Percentiles rank a stretch among this genome's conserved stretches.
Evolutionary conservation across 2,113 vertebrate species (phyloP).

Genomic region (Bucco capensis): DNA sequence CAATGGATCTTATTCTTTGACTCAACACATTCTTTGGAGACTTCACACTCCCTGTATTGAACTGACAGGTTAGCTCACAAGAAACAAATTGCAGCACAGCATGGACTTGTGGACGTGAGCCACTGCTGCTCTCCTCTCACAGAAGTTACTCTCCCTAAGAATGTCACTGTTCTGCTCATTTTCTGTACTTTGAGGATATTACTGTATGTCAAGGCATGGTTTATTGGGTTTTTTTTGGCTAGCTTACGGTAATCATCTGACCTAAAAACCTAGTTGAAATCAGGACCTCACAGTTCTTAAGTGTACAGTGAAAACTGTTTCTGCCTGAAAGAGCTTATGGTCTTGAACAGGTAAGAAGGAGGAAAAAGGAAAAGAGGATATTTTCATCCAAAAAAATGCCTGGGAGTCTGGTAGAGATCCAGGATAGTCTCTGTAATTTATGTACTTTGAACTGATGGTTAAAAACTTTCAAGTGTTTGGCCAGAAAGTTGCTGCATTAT

Average conservation of each 20-base stretch:
- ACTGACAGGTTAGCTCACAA: neutral
- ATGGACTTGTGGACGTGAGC: neutral
- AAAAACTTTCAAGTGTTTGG: neutral
- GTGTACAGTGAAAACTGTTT: neutral
- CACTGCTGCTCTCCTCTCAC: neutral
- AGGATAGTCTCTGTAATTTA: rapidly evolving
- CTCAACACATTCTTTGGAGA: neutral
- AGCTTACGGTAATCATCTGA: neutral
- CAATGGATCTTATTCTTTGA: neutral
- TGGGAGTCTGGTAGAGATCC: neutral
- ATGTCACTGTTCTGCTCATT: neutral
- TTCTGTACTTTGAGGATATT: neutral
- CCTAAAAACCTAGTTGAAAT: neutral
- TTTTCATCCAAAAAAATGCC: neutral
- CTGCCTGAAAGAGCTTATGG: neutral
- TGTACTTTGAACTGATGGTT: neutral
- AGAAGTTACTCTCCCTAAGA: neutral
- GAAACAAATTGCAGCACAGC: neutral
- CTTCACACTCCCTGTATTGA: neutral
- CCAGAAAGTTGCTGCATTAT: rapidly evolving
- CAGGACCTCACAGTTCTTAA: neutral
- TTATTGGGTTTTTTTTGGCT: neutral
- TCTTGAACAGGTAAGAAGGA: neutral
- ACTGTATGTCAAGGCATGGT: neutral
- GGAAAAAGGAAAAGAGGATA: neutral